A percentile compares a stretch with the other conserved stretches of the same genome.
Conservation (phyloP, 2,888 invertebrate species). For the Vanessa cardui region DNA sequence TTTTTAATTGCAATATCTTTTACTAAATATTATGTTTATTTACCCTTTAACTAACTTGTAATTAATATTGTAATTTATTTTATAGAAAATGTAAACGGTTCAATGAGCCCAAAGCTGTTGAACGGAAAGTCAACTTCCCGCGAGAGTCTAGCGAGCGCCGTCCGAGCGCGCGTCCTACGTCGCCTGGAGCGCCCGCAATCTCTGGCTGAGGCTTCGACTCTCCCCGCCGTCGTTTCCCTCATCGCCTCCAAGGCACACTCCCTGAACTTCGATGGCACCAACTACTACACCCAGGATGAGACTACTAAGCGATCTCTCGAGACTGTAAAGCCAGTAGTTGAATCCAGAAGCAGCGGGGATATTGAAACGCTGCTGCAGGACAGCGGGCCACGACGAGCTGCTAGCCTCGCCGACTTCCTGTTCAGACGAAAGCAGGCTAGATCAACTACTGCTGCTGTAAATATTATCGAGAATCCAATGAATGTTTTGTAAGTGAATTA, state of each 20-base stretch:
- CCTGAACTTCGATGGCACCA: constrained; percentile 47
- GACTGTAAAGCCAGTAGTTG: constrained; percentile 47
- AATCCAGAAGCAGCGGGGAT: constrained; percentile 54
- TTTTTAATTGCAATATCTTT: not conserved
- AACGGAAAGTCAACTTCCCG: constrained; percentile 49
- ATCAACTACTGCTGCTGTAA: constrained; percentile 40
- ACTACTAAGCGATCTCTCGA: not conserved
- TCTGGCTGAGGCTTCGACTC: constrained; percentile 55
- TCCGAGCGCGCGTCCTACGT: constrained; percentile 59
- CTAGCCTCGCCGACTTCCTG: constrained; percentile 55
- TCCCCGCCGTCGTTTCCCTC: constrained; percentile 54
- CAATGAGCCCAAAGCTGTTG: constrained; percentile 45
- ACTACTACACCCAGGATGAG: constrained; percentile 35
- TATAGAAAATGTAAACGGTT: constrained; percentile 55
- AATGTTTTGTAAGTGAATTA: constrained; percentile 46
- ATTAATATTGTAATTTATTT: constrained; percentile 21
- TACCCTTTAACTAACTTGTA: too few relatives aligned
- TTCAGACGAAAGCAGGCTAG: constrained; percentile 41
- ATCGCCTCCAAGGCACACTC: constrained; percentile 59
- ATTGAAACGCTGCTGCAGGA: constrained; percentile 50
- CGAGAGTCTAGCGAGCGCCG: constrained; percentile 62
- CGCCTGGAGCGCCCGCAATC: constrained; percentile 66
- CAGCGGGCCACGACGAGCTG: constrained; percentile 49
- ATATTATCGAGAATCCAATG: constrained; percentile 74
- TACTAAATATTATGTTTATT: not conserved